Base-by-base conservation (phyloP, 2,797 vertebrate species). In the Enteromius trimaculatus region DNA sequence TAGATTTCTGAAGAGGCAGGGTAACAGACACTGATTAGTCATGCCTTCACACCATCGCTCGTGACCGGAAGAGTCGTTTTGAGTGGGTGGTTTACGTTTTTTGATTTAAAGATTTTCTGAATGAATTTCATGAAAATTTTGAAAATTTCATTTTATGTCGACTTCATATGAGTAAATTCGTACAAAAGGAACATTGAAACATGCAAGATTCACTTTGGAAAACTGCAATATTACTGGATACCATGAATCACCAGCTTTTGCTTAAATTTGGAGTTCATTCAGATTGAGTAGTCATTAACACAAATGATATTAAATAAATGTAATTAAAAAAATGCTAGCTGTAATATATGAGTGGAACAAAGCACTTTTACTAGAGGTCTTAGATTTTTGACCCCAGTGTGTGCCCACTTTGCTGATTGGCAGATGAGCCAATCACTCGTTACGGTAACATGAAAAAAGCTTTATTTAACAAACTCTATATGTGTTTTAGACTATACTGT, bases 401-500 rank as follows among this genome's bases (percentile, higher is more conserved):
- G 14, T 71, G 44, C 49, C 17, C 6, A 44, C 66, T 78, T 6
- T 72, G 85, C 37, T 77, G 14, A 51, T 75, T 81, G 72, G 66
- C 88, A 82, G 71, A 58, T 70, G 74, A 69, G 65, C 65, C 19
- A 29, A 1, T 29, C 14, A 90, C 69, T 82, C 74, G 79, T 66
- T 88, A 76, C 74, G 86, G 81, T 86, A 82, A 58, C 39, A 70
- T 75, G 82, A 88, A 85, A 77, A 82, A 60, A 80, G 86, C 49
- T 87, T 84, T 60, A 76, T 87, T 88, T 79, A 89, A 66, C 87
- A 49, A 87, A 86, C 75, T 3, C 1, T 76, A 39, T 81, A 77
- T 89, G 82, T 84, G 75, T 72, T 79, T 83, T 82, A 84, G 84
- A 21, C 4, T 78, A 62, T 19, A 62, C 87, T 77, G 88, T 90